Percentiles rank a stretch among this genome's conserved stretches.
phyloP scores from a whole-genome alignment of 2,888 invertebrate species.

The Pachydiplax longipennis region DNA sequence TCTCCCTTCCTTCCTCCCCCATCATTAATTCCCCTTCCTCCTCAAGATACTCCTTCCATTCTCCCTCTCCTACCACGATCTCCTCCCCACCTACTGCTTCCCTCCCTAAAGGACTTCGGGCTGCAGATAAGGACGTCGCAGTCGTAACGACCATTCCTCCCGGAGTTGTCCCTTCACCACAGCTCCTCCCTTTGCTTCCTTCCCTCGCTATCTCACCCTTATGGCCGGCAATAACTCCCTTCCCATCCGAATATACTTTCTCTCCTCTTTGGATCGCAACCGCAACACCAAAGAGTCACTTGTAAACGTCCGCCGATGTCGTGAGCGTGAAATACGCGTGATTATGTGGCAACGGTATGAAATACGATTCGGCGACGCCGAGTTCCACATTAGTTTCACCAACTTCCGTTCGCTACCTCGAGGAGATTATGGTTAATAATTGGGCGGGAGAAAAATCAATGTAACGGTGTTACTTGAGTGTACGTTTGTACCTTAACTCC shows the following conservation, averaged over 20 bases:
- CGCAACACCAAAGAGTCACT: background rate
- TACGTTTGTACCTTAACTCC: too few relatives aligned
- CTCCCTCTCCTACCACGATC: background rate
- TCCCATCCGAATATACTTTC: background rate
- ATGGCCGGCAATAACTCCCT: background rate
- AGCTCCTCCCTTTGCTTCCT: conserved; percentile 16
- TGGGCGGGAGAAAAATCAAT: too few relatives aligned
- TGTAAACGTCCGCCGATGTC: background rate
- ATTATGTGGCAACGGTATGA: too few relatives aligned
- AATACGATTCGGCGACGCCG: too few relatives aligned
- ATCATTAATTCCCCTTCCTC: background rate
- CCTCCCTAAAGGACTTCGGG: conserved; percentile 56
- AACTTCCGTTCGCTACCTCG: too few relatives aligned
- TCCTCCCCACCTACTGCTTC: background rate
- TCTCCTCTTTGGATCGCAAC: background rate
- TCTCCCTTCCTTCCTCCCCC: background rate
- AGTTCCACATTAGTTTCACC: background rate
- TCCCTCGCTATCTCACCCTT: background rate
- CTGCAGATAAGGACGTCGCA: conserved; percentile 56
- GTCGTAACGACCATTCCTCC: conserved; percentile 59
- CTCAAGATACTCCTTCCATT: background rate
- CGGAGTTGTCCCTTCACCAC: conserved; percentile 53
- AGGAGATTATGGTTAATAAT: too few relatives aligned
- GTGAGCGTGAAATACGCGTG: background rate
- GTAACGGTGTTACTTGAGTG: too few relatives aligned